Evolutionary conservation across 2,888 invertebrate species (phyloP), one percentile per base, ranked within the genome.

Genomic region (Tenthredo amoena): DNA sequence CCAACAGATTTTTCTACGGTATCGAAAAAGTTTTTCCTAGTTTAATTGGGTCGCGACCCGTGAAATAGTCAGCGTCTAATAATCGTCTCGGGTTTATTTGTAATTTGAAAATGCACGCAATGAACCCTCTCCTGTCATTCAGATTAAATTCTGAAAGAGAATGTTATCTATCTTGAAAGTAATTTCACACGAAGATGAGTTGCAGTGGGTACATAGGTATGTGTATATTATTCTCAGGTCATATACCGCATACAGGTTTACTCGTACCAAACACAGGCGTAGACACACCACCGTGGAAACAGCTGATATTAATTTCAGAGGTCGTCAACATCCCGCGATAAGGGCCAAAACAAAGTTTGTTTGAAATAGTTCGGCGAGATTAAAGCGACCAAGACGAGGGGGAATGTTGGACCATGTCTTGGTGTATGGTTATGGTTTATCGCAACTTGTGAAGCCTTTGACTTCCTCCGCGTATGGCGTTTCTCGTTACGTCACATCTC

Each of bases 281-380:
- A 72, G 84, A 68, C 82, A 62, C 68, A 62, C 62, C 65, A 68
- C 83, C 58, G 47, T 18, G 50, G 62, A 71, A 34, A 71, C 83
- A 50, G 79, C 72, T 77, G 84, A 58, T 84, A 47, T 58, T 82
- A 81, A 86, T 86, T 86, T 81, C 84, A 84, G 77, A 85, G 79
- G 85, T 85, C 85, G 79, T 85, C 85, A 85, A 85, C 85, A 76
- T 77, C 47, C 84, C 84, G 58, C 37, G 86, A 86, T 84, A 85
- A 88, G 74, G 50, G 65, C 47, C 77, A 72, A 81, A 58, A 62
- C 84, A 68, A 84, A 86, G 87, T 87, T 85, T 87, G 84, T 86
- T 88, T 86, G 77, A 85, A 88, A 87, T 86, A 86, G 86, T 86
- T 86, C 85, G 84, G 86, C 65, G 84, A 87, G 86, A 88, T 88